phyloP scores from a whole-genome alignment of 1,140 invertebrate genomes.

The Drosophila paulistorum region DNA sequence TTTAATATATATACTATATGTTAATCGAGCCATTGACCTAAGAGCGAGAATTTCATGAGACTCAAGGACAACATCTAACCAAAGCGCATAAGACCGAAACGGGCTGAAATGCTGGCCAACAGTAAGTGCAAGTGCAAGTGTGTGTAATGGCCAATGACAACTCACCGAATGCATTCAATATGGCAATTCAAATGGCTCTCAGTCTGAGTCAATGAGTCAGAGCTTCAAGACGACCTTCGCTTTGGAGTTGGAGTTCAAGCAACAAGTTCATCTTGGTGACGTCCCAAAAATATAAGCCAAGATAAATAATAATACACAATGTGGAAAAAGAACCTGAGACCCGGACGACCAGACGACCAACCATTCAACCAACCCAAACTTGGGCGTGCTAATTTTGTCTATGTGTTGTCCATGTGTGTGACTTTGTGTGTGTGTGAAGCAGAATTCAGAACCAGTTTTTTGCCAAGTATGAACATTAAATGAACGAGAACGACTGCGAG shows the following conservation, averaged over 20 bases:
- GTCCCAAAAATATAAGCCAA: conserved; percentile 26
- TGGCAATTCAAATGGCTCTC: conserved; percentile 17
- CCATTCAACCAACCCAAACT: conserved; percentile 3
- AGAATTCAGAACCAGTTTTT: conserved; percentile 50
- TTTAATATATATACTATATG: neutral
- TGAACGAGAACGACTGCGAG: neutral
- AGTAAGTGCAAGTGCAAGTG: no score
- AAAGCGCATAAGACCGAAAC: neutral
- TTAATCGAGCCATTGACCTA: neutral
- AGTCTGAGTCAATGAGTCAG: neutral
- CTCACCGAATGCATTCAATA: neutral
- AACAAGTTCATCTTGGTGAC: conserved; percentile 65
- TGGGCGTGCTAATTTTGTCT: conserved; percentile 25
- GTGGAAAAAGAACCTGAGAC: conserved; percentile 20
- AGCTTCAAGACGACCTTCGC: conserved; percentile 34
- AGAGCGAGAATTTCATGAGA: neutral
- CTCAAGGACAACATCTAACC: conserved; percentile 1
- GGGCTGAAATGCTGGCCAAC: no score
- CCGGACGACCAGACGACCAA: neutral
- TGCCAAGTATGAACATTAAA: conserved; percentile 29
- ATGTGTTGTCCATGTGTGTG: neutral
- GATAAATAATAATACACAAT: neutral
- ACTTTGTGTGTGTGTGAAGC: conserved; percentile 3
- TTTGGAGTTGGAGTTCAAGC: conserved; percentile 60
- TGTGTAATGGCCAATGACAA: neutral